A percentile compares a stretch with the other conserved stretches of the same genome.
phyloP scores from a whole-genome alignment of 2,888 invertebrate genomes.

The Pollenia griseotomentosa region DNA sequence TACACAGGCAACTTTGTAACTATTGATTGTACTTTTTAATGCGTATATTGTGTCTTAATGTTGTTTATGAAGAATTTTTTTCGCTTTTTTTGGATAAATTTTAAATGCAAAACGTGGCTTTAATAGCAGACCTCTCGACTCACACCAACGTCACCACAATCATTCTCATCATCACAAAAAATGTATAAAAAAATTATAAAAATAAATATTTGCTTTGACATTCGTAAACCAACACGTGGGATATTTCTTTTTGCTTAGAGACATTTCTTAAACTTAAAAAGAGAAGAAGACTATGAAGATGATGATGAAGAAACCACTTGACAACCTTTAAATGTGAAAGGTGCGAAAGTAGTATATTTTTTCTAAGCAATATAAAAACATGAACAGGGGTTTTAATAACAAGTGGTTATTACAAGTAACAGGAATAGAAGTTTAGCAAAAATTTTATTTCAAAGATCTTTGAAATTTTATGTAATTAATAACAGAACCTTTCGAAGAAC shows the following conservation, averaged over 20 bases:
- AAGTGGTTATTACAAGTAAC: not conserved
- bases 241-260: constrained; percentile 34
- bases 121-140: constrained; percentile 27
- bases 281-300: constrained; percentile 2
- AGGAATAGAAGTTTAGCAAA: not conserved
- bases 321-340: constrained; percentile 50
- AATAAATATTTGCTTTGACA: constrained; percentile 60
- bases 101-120: constrained; percentile 63
- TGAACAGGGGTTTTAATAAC: constrained; percentile 18
- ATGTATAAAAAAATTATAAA: constrained; percentile 9
- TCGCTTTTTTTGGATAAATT: constrained; percentile 33
- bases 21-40: constrained; percentile 56
- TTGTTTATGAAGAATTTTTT: constrained; percentile 1
- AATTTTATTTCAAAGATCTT: not conserved
- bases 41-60: constrained; percentile 13
- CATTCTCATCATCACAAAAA: constrained; percentile 12
- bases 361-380: not conserved
- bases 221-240: constrained; percentile 59
- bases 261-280: constrained; percentile 47
- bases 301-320: constrained; percentile 38
- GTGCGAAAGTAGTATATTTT: constrained; percentile 25
- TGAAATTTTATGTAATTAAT: not conserved
- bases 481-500: not conserved
- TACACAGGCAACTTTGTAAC: constrained; percentile 20
- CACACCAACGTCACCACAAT: not conserved